Percentiles rank a stretch among this genome's conserved stretches.
Conservation (phyloP, 1,140 invertebrate genomes). For the Ylistrum balloti region DNA sequence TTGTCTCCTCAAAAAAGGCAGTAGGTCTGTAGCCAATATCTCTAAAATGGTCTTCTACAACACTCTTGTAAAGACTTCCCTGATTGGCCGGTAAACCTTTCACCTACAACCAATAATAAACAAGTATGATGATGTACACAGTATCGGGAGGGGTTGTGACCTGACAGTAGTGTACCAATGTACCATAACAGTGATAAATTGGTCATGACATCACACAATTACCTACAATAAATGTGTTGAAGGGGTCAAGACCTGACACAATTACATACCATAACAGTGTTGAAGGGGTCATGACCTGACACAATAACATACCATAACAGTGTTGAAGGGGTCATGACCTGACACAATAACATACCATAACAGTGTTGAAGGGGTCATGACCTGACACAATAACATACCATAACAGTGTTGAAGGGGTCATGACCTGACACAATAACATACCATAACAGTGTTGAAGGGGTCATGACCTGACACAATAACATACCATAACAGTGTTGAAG, state of each 20-base stretch:
- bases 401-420: slow-evolving; percentile 90
- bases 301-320: slow-evolving; percentile 86
- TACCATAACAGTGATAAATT: slow-evolving; percentile 90
- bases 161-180: slow-evolving; percentile 31
- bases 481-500: slow-evolving; percentile 89
- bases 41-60: slow-evolving; percentile 80
- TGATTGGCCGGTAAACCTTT: slow-evolving; percentile 87
- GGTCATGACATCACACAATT: slow-evolving; percentile 77
- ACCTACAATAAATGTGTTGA: slow-evolving; percentile 88
- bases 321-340: slow-evolving; percentile 89
- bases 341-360: slow-evolving; percentile 82
- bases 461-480: slow-evolving; percentile 65
- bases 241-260: slow-evolving; percentile 89
- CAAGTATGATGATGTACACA: neutral
- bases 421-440: slow-evolving; percentile 85
- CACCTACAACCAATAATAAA: slow-evolving; percentile 66
- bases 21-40: slow-evolving; percentile 75
- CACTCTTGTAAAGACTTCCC: slow-evolving; percentile 87
- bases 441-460: neutral
- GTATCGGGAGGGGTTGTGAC: slow-evolving; percentile 85
- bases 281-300: neutral
- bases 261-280: slow-evolving; percentile 55
- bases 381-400: slow-evolving; percentile 83
- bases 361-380: neutral
- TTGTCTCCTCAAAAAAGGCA: slow-evolving; percentile 82